Conservation (phyloP, 2,888 invertebrate genomes). For the Nowickia ferox region DNA sequence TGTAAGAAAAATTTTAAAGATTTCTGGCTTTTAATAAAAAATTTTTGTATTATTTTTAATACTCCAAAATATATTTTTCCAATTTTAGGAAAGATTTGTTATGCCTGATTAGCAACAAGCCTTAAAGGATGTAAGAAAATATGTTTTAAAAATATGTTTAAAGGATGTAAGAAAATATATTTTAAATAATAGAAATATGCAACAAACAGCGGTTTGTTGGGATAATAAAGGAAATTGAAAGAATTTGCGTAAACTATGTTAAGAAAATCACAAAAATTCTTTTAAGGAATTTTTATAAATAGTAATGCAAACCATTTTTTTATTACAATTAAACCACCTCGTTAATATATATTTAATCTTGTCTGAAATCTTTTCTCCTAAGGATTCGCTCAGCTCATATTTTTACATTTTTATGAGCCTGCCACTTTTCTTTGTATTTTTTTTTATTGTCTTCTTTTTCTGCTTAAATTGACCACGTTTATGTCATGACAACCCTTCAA, state of each 20-base stretch:
- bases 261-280: not conserved
- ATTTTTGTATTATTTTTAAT: constrained; percentile 37
- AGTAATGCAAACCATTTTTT: too few species aligned
- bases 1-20: constrained; percentile 23
- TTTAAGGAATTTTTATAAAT: too few species aligned
- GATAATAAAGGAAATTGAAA: not conserved
- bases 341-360: not conserved
- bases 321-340: not conserved
- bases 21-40: not conserved
- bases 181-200: not conserved
- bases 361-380: not conserved
- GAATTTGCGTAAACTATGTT: not conserved
- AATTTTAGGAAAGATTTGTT: constrained; percentile 20
- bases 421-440: not conserved
- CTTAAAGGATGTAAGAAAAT: not conserved
- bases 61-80: not conserved
- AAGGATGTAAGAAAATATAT: not conserved
- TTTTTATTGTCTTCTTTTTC: constrained; percentile 17
- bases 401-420: constrained; percentile 36
- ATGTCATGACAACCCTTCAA: constrained; percentile 49
- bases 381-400: not conserved
- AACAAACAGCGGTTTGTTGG: constrained; percentile 18
- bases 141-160: not conserved
- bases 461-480: constrained; percentile 34
- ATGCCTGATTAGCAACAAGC: constrained; percentile 47